These are phyloP conservation scores for Mythimna pallens DNA, from an alignment of 2,888 invertebrate species.

Conservation along the genomic window DNA sequence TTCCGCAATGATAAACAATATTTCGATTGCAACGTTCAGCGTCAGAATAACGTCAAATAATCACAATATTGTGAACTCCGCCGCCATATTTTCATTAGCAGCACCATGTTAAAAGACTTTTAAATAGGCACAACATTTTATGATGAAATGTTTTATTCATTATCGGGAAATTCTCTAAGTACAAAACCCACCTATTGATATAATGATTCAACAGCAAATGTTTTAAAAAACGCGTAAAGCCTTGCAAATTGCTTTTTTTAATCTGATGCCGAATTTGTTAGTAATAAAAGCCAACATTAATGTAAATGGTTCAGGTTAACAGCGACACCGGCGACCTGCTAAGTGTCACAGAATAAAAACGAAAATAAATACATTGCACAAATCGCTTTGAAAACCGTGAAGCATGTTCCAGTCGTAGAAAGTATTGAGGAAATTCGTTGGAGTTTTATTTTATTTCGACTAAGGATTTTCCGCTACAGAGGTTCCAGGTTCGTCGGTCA, in stretches of 20 bases:
- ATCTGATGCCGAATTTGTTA: slow-evolving; percentile 50
- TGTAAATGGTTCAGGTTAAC: slow-evolving; percentile 45
- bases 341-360: slow-evolving; percentile 56
- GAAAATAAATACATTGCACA: slow-evolving; percentile 71
- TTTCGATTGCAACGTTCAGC: slow-evolving; percentile 65
- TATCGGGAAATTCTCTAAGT: slow-evolving; percentile 27
- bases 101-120: slow-evolving; percentile 51
- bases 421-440: slow-evolving; percentile 78
- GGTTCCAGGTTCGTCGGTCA: slow-evolving; percentile 82
- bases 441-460: slow-evolving; percentile 84
- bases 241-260: slow-evolving; percentile 47
- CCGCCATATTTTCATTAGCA: slow-evolving; percentile 58
- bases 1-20: slow-evolving; percentile 68
- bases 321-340: slow-evolving; percentile 35
- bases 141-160: slow-evolving; percentile 42
- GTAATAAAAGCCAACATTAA: slow-evolving; percentile 52
- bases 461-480: slow-evolving; percentile 81
- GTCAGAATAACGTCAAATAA: slow-evolving; percentile 62
- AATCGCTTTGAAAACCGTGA: slow-evolving; percentile 74
- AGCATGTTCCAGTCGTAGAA: slow-evolving; percentile 73
- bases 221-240: slow-evolving; percentile 47
- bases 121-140: slow-evolving; percentile 39
- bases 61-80: slow-evolving; percentile 59
- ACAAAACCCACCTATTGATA: slow-evolving; percentile 7
- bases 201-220: slow-evolving; percentile 14